Percentiles rank a stretch among this genome's conserved stretches.
Evolutionary conservation across 2,113 vertebrate species (phyloP).

Genomic region (Isurus oxyrinchus): DNA sequence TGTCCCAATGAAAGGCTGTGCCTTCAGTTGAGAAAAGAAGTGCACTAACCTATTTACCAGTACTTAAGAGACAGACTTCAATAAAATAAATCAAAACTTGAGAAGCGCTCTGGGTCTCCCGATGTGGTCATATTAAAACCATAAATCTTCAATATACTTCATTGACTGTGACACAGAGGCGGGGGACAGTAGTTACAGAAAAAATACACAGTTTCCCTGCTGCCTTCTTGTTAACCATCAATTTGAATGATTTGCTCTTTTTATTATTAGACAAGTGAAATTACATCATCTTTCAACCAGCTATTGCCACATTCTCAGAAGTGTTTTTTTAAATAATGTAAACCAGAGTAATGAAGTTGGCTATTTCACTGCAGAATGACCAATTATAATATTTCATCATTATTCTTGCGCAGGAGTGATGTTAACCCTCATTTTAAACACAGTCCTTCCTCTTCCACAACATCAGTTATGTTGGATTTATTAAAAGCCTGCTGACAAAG

Average conservation of each 20-base stretch:
- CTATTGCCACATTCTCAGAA: background rate
- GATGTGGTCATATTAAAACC: background rate
- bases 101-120: background rate
- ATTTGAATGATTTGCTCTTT: background rate
- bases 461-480: no score
- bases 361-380: background rate
- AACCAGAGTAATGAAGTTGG: background rate
- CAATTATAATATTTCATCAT: background rate
- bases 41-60: background rate
- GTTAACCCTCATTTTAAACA: background rate
- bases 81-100: constrained; percentile 16
- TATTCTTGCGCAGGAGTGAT: background rate
- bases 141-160: background rate
- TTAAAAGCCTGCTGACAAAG: background rate
- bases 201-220: background rate
- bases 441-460: background rate
- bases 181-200: background rate
- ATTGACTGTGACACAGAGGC: background rate
- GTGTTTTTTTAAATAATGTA: background rate
- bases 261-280: background rate
- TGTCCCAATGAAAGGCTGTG: background rate
- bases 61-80: background rate
- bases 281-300: background rate
- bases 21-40: background rate
- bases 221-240: background rate